Base-by-base conservation (phyloP, 1,140 invertebrate genomes). In the Anastrepha ludens region DNA sequence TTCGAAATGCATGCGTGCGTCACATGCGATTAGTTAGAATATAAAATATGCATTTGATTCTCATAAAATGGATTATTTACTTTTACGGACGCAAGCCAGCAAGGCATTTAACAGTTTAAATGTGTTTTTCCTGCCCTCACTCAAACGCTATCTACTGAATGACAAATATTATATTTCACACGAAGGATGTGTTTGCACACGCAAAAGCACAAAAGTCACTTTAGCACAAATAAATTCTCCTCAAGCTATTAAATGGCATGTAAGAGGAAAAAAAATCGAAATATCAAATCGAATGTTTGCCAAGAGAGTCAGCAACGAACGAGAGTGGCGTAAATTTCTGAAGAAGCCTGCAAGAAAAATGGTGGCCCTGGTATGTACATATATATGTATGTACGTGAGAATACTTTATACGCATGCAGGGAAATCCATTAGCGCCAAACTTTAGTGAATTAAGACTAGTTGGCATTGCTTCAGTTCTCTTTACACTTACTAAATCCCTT, bases 11-110 rank as follows among this genome's bases (percentile, higher is more conserved):
- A 20, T 20, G n/a, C n/a, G 20, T 20, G 6, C 62, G 7, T 64
- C 17, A 64, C 17, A 20, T 20, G 29, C 29, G 65, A 74, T 47
- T 74, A 44, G 70, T 55, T 55, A 50, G 15, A 81, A 8, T 41
- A 81, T 81, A 55, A 55, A 81, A 81, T 81, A 81, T 55, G 74
- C 74, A 81, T 81, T 58, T 58, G 74, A 81, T 81, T 81, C 74
- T 44, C 74, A 47, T 47, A 55, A 81, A 81, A 44, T n/a, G 74
- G 17, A 44, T 81, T 39, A 74, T 81, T 81, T 81, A 55, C 47
- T 2, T 47, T 11, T n/a, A 81, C 74, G 2, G 15, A n/a, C 8
- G 13, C 67, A 74, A 15, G 17, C 39, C 3, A 47, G n/a, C 29
- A 67, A 67, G 20, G n/a, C 64, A 67, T 55, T 81, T 81, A 55